Evolutionary conservation across 2,797 vertebrate species (phyloP).

Genomic region (Microctenopoma lineatum): DNA sequence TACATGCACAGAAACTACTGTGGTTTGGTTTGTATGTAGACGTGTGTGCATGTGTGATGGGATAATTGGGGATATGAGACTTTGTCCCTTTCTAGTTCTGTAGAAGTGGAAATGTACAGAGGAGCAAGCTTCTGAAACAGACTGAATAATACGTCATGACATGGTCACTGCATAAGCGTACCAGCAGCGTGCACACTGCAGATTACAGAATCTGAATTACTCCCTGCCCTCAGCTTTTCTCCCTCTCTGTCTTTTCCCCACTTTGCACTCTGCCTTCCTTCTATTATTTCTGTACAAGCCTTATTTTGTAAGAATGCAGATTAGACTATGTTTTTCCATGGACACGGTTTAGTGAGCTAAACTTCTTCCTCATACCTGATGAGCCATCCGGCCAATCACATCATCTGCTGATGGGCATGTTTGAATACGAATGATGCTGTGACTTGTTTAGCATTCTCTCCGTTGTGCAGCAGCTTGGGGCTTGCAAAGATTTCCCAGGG

Average conservation of each 20-base stretch:
- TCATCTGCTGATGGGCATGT: conserved; percentile 57
- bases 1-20: conserved; percentile 43
- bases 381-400: conserved; percentile 58
- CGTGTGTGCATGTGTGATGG: conserved; percentile 5
- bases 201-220: neutral
- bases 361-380: conserved; percentile 76
- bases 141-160: conserved; percentile 1
- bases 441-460: conserved; percentile 76
- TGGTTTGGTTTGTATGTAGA: conserved; percentile 31
- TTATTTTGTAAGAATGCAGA: conserved; percentile 55
- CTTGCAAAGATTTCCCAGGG: conserved; percentile 60
- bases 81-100: conserved; percentile 35
- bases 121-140: conserved; percentile 14
- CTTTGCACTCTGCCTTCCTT: neutral
- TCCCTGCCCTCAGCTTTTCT: neutral
- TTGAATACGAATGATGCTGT: conserved; percentile 68
- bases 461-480: conserved; percentile 22
- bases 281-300: conserved; percentile 26
- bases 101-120: conserved; percentile 51
- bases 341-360: conserved; percentile 26
- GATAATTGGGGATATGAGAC: conserved; percentile 51
- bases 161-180: neutral
- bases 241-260: neutral
- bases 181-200: neutral
- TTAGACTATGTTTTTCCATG: conserved; percentile 36